Percentiles rank a stretch among this genome's conserved stretches.
Conservation (phyloP, 2,888 invertebrate species). For the Gryllus longicercus region DNA sequence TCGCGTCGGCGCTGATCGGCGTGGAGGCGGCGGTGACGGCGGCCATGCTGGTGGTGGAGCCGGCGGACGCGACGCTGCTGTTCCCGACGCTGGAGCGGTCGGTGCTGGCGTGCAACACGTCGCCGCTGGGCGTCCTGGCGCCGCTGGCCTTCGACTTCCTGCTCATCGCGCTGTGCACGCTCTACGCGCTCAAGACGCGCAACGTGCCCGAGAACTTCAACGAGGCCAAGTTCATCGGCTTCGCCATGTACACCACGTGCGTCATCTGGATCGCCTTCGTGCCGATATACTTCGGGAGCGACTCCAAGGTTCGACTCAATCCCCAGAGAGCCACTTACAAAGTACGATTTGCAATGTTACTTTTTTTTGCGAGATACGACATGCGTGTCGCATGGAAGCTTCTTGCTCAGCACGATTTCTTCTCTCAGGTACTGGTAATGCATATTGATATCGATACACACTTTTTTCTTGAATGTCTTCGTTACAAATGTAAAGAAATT, state of each 20-base stretch:
- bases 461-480: too few relatives aligned
- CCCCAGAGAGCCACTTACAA: too few relatives aligned
- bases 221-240: conserved; percentile 70
- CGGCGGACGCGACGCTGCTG: conserved; percentile 54
- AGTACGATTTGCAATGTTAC: too few relatives aligned
- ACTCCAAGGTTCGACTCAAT: conserved; percentile 51
- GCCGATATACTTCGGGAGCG: conserved; percentile 71
- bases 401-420: too few relatives aligned
- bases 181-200: conserved; percentile 72
- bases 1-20: conserved; percentile 57
- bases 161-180: conserved; percentile 68
- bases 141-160: conserved; percentile 70
- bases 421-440: too few relatives aligned
- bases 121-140: conserved; percentile 55
- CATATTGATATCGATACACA: too few relatives aligned
- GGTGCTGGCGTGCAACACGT: conserved; percentile 62
- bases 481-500: too few relatives aligned
- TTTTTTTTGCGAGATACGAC: too few relatives aligned
- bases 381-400: too few relatives aligned
- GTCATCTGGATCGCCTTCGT: conserved; percentile 76
- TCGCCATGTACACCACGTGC: conserved; percentile 76
- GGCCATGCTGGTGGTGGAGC: conserved; percentile 58
- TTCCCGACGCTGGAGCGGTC: conserved; percentile 55
- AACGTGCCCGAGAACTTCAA: conserved; percentile 81
- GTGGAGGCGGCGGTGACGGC: conserved; percentile 65